phyloP scores from a whole-genome alignment of 2,797 vertebrate genomes.

The Eutrigla gurnardus region DNA sequence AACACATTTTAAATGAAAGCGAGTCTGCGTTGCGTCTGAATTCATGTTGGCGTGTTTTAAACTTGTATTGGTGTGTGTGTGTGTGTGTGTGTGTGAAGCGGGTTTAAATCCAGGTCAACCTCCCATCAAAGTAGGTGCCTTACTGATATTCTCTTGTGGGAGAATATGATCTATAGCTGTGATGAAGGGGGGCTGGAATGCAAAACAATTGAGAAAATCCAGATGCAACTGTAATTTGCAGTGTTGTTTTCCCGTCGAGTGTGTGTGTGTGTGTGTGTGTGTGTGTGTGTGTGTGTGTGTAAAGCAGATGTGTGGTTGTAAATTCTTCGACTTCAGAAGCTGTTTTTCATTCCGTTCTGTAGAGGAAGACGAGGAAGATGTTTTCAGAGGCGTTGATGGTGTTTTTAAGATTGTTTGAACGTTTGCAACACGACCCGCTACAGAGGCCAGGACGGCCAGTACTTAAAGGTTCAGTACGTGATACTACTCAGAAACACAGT shows the following conservation, averaged over 20 bases:
- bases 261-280: conserved; percentile 22
- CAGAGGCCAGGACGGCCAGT: too few relatives aligned
- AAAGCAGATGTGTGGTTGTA: conserved; percentile 43
- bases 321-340: conserved; percentile 66
- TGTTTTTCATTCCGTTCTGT: conserved; percentile 25
- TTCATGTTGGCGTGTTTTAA: not conserved
- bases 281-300: conserved; percentile 18
- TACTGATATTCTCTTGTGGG: conserved; percentile 15
- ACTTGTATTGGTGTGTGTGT: not conserved
- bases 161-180: conserved; percentile 41
- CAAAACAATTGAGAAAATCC: conserved; percentile 52
- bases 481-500: too few relatives aligned
- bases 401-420: too few relatives aligned
- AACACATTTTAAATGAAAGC: not conserved
- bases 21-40: conserved; percentile 5
- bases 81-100: not conserved
- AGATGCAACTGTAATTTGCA: conserved; percentile 47
- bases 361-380: too few relatives aligned
- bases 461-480: too few relatives aligned
- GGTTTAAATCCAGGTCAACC: conserved; percentile 6
- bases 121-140: conserved; percentile 17
- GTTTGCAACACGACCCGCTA: too few relatives aligned
- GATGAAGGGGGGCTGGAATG: not conserved
- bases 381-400: too few relatives aligned
- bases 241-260: conserved; percentile 27